Evolutionary conservation across 1,140 invertebrate species (phyloP), one percentile per base, ranked within the genome.

Genomic region (Oncopodura yosiiana): DNA sequence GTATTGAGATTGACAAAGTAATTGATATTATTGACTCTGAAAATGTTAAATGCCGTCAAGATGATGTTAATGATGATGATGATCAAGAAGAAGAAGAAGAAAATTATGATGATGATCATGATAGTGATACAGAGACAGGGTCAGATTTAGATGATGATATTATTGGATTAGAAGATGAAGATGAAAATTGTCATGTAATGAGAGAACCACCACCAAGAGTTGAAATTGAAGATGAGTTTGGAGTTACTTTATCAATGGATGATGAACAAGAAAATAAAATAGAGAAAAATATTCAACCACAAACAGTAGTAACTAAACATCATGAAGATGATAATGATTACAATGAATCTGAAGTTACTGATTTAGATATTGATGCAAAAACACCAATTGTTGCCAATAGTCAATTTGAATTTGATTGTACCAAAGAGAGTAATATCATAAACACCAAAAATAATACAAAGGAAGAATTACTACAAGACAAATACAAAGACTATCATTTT

Each of bases 191-290:
- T 2, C 14, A 51, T 12, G 11, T n/a, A 18, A 19, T 42, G 19
- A 39, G 32, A n/a, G 27, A 49, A 53, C 45, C 66, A 65, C 66
- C 68, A 4, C 81, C 81, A 0, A 71, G 81, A 52, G 68, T 82
- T 0, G 79, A 82, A 71, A 76, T 82, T 2, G 78, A 80, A 64
- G 77, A 83, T 53, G 80, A 78, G 56, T 74, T 73, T 53, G 81
- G 80, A 2, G 78, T 80, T 3, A 55, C 56, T 6, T 24, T 56
- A 11, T 3, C 39, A 36, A 60, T 81, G 0, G 77, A 81, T 70
- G 75, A 77, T 57, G 73, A 60, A 14, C 32, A 48, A 30, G 21
- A 49, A n/a, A 23, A 32, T 1, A 48, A 55, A 27, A 21, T 4
- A 39, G 26, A 3, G 39, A 53, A 3, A 27, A 18, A 39, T 27